Base-by-base conservation (phyloP, 2,888 invertebrate species). In the Automeris io region DNA sequence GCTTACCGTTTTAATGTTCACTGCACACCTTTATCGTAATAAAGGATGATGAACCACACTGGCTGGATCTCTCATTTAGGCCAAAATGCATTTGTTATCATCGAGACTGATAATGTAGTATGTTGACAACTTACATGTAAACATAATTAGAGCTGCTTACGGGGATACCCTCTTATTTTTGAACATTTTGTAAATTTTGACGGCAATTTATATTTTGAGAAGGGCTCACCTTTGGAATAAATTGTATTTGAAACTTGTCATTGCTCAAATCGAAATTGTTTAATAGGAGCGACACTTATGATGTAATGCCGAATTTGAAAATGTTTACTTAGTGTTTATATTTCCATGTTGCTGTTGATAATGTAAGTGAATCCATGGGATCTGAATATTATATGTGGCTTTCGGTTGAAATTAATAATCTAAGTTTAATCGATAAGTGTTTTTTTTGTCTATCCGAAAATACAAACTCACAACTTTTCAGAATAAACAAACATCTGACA, bases 71-170 rank as follows among this genome's bases (percentile, higher is more conserved):
- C 83, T 83, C 80, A 65, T 74, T 75, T 80, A 70, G 82, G 85
- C 85, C 85, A 85, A 83, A 83, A 78, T 64, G 78, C 80, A 77
- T 83, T 80, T 79, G 70, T n/a, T 67, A 77, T 74, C 70, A 76
- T 78, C 78, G 82, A 86, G 85, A 86, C 86, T 85, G 85, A 85
- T 85, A 76, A 71, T 65, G 65, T 83, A 83, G 74, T 74, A 72
- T 69, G 78, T 78, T 75, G 76, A 80, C 67, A 61, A 70, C 66
- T 67, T 67, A 68, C 73, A 66, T 55, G 66, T 67, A 70, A 73
- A 70, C 68, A 73, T 79, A 81, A 73, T 71, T 77, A 81, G 80
- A 82, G 74, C 80, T 77, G 81, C 77, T 81, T 79, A 74, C 69
- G 72, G 61, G 74, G 68, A 66, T 70, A 72, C 59, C 65, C 70